Evolutionary conservation across 2,113 vertebrate species (phyloP), one percentile per base, ranked within the genome.

Genomic region (Conger conger): DNA sequence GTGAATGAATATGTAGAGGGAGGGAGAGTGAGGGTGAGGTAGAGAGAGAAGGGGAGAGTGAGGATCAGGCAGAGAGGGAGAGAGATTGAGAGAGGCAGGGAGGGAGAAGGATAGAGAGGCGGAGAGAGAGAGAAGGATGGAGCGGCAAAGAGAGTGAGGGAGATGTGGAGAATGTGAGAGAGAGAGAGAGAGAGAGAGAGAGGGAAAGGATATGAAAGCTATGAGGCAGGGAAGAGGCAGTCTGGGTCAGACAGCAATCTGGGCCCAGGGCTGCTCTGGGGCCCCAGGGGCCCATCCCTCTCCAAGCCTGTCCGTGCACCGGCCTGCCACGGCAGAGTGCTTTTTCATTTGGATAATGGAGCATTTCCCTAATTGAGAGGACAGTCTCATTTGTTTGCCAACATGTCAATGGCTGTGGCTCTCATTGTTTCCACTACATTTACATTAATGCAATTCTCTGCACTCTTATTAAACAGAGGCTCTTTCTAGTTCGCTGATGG

Each of bases 261-360:
- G 63, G 63, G 63, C 36, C 81, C 40, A 0, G 40, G 68, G 53
- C 81, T 63, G 80, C 60, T 38, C n/a, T 82, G 83, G 18, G 45
- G 82, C 83, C 82, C 82, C 42, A 83, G 84, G 77, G 40, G 20
- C 81, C 80, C 84, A 76, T 82, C 60, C 83, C 87, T 73, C 76
- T 86, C 82, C 86, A 87, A 76, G 87, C 53, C 86, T 88, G 89
- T 88, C 90, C 86, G 38, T 82, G 17, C 73, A 45, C 79, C 40
- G 54, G 82, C 82, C 86, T 89, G 88, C 84, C 73, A 89, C 81
- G 86, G 88, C 87, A 80, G 90, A 89, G 86, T 88, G 88, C 79
- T 91, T 90, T 91, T 91, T 91, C 90, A 91, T 91, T 91, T 91
- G 88, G 89, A 91, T 91, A 91, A 91, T 91, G 89, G 90, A 90